Conservation (phyloP, 2,113 vertebrate species). For the Pangasianodon gigas region DNA sequence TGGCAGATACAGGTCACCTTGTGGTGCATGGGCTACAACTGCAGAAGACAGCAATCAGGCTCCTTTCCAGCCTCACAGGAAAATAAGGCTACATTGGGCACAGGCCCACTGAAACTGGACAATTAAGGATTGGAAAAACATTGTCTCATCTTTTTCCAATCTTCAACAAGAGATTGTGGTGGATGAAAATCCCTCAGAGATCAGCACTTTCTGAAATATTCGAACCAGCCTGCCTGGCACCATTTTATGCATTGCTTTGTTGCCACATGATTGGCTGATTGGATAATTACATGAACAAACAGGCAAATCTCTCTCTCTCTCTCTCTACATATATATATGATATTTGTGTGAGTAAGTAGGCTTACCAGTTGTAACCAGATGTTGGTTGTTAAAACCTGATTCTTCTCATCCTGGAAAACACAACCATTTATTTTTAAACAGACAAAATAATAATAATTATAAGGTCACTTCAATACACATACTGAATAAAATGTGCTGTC, state of each 20-base stretch:
- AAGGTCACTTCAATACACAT: background rate
- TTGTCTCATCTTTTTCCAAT: background rate
- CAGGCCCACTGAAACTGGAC: background rate
- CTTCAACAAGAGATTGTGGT: background rate
- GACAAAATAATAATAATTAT: background rate
- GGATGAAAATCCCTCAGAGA: background rate
- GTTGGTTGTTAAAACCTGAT: constrained; percentile 91
- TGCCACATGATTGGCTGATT: background rate
- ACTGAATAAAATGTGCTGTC: background rate
- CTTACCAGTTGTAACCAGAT: constrained; percentile 92
- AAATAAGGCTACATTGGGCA: background rate
- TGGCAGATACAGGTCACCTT: background rate
- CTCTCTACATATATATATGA: background rate
- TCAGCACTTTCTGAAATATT: background rate
- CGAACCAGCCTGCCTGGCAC: background rate
- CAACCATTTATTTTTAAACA: background rate
- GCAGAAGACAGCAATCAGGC: background rate
- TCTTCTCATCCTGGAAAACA: constrained; percentile 86
- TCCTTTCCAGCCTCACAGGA: background rate
- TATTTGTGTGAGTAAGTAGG: background rate
- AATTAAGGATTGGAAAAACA: background rate
- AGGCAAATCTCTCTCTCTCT: no score
- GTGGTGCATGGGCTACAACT: background rate
- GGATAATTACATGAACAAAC: no score
- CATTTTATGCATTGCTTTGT: background rate